phyloP scores from a whole-genome alignment of 2,888 invertebrate species.

The Drosophila prolongata region DNA sequence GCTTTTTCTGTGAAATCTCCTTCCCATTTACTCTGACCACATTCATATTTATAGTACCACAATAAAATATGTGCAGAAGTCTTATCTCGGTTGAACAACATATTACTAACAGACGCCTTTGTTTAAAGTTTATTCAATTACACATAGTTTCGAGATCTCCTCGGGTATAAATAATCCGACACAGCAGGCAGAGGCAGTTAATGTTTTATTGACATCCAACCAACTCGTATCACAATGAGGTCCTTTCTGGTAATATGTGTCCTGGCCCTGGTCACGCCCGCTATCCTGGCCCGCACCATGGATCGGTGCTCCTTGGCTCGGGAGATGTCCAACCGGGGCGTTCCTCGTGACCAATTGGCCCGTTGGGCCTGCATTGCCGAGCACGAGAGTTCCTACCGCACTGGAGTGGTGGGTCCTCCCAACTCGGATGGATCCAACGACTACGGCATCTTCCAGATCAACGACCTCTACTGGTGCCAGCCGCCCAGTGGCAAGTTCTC shows the following conservation, averaged over 20 bases:
- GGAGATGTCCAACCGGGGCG: slow-evolving; percentile 71
- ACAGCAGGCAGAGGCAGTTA: neutral
- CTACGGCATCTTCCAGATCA: slow-evolving; percentile 82
- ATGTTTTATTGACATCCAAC: neutral
- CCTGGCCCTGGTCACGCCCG: slow-evolving; percentile 44
- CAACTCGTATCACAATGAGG: slow-evolving; percentile 35
- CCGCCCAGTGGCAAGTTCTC: slow-evolving; percentile 53
- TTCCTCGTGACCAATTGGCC: slow-evolving; percentile 64
- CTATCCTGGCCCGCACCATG: slow-evolving; percentile 57
- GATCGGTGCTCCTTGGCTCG: slow-evolving; percentile 71
- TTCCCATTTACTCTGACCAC: neutral
- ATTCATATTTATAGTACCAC: neutral
- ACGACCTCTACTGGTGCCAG: slow-evolving; percentile 80
- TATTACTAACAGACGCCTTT: neutral
- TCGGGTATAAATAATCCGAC: slow-evolving; percentile 5
- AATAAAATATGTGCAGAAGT: neutral
- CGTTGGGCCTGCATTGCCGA: slow-evolving; percentile 79
- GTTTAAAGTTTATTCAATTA: neutral
- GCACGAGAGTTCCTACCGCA: slow-evolving; percentile 80
- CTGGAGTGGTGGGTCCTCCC: slow-evolving; percentile 82
- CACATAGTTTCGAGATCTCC: neutral
- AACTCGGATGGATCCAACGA: slow-evolving; percentile 85
- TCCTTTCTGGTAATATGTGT: slow-evolving; percentile 19
- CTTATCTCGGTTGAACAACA: neutral
- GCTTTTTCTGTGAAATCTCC: neutral